Base-by-base conservation (phyloP, 2,797 vertebrate species). In the Poeciliopsis paucimaculata region DNA sequence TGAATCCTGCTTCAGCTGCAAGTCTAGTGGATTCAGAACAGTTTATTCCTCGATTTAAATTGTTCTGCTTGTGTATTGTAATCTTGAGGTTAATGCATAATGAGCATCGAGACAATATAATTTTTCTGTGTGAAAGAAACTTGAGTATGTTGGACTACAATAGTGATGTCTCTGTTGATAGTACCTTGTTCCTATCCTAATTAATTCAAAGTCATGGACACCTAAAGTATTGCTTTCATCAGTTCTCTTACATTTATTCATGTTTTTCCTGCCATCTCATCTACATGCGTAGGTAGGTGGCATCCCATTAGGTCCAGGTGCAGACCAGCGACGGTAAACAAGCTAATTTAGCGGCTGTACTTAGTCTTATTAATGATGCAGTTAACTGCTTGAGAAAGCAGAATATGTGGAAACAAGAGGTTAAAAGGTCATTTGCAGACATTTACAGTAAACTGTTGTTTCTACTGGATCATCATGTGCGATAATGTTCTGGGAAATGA, bases 161-260 rank as follows among this genome's bases (percentile, higher is more conserved):
- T 28, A 31, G 4, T 31, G 28, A 13, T n/a, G 12, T n/a, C n/a
- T 70, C 66, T 45, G 66, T 45, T 45, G 11, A n/a, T 20, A 39
- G 64, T 41, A 5, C 34, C 9, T 26, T 41, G 18, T 23, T 68
- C 36, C 34, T 26, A 9, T 41, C 36, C 18, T 68, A 20, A 41
- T 43, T n/a, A 78, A 88, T 91, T 92, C 85, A 87, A 79, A 86
- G 74, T 84, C 78, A 85, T 82, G 45, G 82, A 84, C 79, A 51
- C 73, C 77, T 31, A 70, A 51, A 81, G 64, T 64, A 18, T 83
- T 92, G 80, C 76, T 87, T 78, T 84, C 81, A 83, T 89, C 82
- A 73, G 86, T 87, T 60, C 68, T 60, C 36, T 41, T 88, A 39
- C 85, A 91, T 89, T 89, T 89, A 91, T 89, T 73, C 75, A 80